Conservation (phyloP, 2,888 invertebrate genomes). For the Philereme transversata region DNA sequence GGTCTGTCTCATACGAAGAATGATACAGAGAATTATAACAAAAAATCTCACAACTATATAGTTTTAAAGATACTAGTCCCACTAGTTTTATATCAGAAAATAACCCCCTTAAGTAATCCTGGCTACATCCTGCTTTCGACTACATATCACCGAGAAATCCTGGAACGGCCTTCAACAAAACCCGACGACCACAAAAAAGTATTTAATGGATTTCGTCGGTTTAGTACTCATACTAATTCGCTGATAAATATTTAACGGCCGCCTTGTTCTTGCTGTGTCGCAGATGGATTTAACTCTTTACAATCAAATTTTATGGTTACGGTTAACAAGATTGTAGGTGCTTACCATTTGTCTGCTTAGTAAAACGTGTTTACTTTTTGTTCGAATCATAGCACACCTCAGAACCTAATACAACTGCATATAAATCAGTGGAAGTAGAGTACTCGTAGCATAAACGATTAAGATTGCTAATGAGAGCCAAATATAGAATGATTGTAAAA, state of each 20-base stretch:
- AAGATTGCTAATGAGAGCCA: not conserved
- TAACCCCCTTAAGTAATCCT: constrained; percentile 9
- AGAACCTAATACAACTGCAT: not conserved
- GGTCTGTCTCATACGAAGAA: too few species aligned
- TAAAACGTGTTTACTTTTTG: constrained; percentile 4
- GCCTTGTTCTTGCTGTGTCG: constrained; percentile 66
- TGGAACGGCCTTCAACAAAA: constrained; percentile 61
- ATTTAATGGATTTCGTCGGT: constrained; percentile 77
- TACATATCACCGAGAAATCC: constrained; percentile 44
- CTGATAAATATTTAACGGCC: constrained; percentile 73
- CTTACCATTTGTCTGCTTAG: constrained; percentile 20
- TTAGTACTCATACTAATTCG: constrained; percentile 78
- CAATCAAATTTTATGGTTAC: constrained; percentile 63
- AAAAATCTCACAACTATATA: too few species aligned
- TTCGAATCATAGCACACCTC: constrained; percentile 1
- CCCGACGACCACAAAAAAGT: constrained; percentile 62
- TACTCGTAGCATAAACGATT: not conserved
- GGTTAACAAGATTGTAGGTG: constrained; percentile 36
- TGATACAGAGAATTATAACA: too few species aligned
- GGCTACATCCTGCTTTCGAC: constrained; percentile 19
- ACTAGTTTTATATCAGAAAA: not conserved
- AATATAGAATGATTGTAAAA: not conserved
- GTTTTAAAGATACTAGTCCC: too few species aligned
- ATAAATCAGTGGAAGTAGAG: not conserved
- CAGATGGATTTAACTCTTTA: constrained; percentile 63